Evolutionary conservation across 1,140 invertebrate species (phyloP), one percentile per base, ranked within the genome.

Genomic region (Mizuhopecten yessoensis): DNA sequence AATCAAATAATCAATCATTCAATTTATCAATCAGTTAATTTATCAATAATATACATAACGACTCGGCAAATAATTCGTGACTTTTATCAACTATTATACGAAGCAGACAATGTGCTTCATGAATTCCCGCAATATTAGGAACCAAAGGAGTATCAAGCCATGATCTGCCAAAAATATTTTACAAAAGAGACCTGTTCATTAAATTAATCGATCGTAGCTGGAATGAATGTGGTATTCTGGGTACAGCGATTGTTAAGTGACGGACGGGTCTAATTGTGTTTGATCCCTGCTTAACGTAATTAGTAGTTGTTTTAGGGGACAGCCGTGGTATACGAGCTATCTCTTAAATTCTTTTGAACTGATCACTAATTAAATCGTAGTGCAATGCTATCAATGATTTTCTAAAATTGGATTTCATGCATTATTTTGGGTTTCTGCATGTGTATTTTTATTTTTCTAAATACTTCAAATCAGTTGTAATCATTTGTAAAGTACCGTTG

Each of bases 341-440:
- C 57, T 75, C 57, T n/a, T n/a, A 7, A 7, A 75, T 75, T 75
- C 11, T 29, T 75, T 75, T 75, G 5, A 75, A 29, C 23, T 13
- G 57, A 7, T 17, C 57, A n/a, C 5, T 75, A 75, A 75, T 75
- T 23, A 75, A 29, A 29, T n/a, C 23, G 1, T 75, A 75, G 20
- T 5, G 11, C 57, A 75, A 75, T 75, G 9, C 57, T 75, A 29
- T 75, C 1, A 75, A 29, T 75, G 57, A 29, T 17, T 75, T 29
- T 75, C 57, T n/a, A 75, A 75, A 75, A 29, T 75, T 75, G n/a
- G 57, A 75, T 75, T 75, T 13, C 57, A 9, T n/a, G 57, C 57
- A 29, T 29, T 11, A 3, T 75, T 75, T 75, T 3, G 3, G 23
- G 29, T 29, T 29, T 75, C n/a, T 9, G 9, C 42, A 17, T 7